These are phyloP conservation scores for Boulengeromyrus knoepffleri DNA, from an alignment of 2,113 vertebrate species.

Conservation along the genomic window DNA sequence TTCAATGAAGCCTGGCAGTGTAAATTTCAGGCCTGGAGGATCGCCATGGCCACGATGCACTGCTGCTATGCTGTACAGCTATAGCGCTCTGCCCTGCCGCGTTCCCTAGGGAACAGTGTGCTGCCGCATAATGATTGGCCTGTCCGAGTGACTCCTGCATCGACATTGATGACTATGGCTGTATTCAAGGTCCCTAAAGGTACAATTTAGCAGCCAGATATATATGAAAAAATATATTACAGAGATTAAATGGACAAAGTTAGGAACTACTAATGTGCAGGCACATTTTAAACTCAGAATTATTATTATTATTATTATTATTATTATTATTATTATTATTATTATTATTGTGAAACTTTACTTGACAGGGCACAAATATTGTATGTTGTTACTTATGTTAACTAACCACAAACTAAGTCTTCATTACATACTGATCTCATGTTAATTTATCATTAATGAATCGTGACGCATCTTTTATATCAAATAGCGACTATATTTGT, in stretches of 20 bases:
- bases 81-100: background rate
- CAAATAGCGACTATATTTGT: background rate
- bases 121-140: background rate
- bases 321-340: background rate
- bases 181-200: background rate
- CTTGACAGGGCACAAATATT: background rate
- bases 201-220: background rate
- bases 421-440: background rate
- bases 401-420: background rate
- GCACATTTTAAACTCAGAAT: background rate
- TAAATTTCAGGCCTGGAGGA: background rate
- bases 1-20: background rate
- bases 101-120: background rate
- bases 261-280: background rate
- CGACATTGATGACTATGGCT: background rate
- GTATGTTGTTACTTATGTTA: background rate
- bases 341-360: background rate
- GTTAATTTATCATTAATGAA: background rate
- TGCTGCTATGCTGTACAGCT: background rate
- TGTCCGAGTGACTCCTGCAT: background rate
- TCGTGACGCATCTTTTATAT: background rate
- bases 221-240: background rate
- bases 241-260: background rate
- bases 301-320: background rate
- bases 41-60: background rate